Evolutionary conservation across 2,113 vertebrate species (phyloP), one percentile per base, ranked within the genome.

Genomic region (Cebidichthys violaceus): DNA sequence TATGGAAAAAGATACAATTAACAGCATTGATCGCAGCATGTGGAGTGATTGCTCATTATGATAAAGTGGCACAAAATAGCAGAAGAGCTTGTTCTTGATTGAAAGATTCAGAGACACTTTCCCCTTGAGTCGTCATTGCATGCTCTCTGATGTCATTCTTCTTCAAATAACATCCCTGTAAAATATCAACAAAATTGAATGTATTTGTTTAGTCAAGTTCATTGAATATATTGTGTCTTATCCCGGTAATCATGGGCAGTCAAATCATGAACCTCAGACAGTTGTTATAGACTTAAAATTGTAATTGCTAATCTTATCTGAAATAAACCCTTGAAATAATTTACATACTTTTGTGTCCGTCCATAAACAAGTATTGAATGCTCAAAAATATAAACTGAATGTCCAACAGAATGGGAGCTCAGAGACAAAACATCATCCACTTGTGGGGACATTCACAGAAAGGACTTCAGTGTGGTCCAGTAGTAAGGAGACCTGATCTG

Each of bases 41-140:
- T 27, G 18, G 60, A 64, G 27, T 87, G 74, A 88, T 86, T 90
- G 68, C 82, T 79, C 70, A 70, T 79, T 29, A 45, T 22, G 33
- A 37, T 75, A 54, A 39, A 82, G 60, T 71, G 75, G 68, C 43
- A 60, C 15, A 33, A 14, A 81, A 84, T 67, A 70, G 45, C 72
- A 55, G 47, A 70, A 67, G 35, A 71, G 20, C 43, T 79, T 70
- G 13, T 43, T 31, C 18, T 45, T 86, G 79, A 91, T 71, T 88
- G 59, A 80, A 57, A 52, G 24, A 54, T 35, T n/a, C 31, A 35
- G 24, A 41, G 22, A 35, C 43, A 62, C 27, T 39, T 70, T 11
- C 6, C 29, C 11, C 22, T 18, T 14, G 17, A 72, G 43, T 67
- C 39, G 29, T 54, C 22, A 43, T 15, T 4, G 11, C 24, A 45